Base-by-base conservation (phyloP, 30 jellyfish, hydroid and myxozoan genomes). In the Mastigias papua region DNA sequence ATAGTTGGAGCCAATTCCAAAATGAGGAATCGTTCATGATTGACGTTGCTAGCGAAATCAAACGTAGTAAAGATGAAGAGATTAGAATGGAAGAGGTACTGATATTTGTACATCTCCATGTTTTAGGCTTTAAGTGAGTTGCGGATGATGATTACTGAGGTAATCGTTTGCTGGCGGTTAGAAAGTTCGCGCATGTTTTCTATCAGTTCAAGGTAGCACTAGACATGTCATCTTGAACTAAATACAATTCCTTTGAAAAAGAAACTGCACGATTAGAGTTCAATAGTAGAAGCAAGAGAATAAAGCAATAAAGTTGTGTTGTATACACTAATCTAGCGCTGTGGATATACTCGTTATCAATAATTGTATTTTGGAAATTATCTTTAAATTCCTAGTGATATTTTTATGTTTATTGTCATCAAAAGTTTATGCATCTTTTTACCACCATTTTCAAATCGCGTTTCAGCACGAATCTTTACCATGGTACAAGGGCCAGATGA, bases 401-500 rank as follows among this genome's bases (percentile, higher is more conserved):
- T n/a, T n/a, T n/a, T n/a, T n/a, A n/a, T n/a, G n/a, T n/a, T n/a
- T n/a, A n/a, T n/a, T 4, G 13, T 42, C 54, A 8, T 42, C 13
- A 42, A 15, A 42, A 42, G 13, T 42, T 4, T 4, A 42, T 15
- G 13, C 54, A 4, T n/a, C n/a, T n/a, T 42, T 42, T 42, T 8
- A 42, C 54, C 54, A 0, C 22, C 7, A 23, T 26, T 26, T 2
- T 1, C 25, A 7, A 7, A 10, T 65, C n/a, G 21, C 17, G 2
- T 84, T 84, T 10, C 32, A 88, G 96, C 33, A 54, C 34, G 91
- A 88, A 19, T 76, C 89, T 11, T 51, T 81, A 57, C 78, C 91
- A 6, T 91, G 97, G 97, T 91, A 91, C 86, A 78, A 77, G 57
- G 97, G 97, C 51, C 65, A 57, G 10, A 64, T 83, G 76, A 69